These are phyloP conservation scores for Proales similis DNA, from an alignment of 1,140 invertebrate genomes.

Conservation along the genomic window DNA sequence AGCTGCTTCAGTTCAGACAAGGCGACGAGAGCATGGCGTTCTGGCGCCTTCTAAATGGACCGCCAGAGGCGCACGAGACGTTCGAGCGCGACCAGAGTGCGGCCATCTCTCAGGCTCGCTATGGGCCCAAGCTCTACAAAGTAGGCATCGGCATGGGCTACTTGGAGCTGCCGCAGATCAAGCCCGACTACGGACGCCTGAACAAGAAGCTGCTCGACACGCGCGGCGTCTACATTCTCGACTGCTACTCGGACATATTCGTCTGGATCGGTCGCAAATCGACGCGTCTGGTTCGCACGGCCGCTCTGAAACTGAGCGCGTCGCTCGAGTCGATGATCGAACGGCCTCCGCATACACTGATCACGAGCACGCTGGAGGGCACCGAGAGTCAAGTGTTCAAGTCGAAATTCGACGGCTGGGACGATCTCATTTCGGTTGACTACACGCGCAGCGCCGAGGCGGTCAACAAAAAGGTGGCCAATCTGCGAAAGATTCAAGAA, in stretches of 20 bases:
- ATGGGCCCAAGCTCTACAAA: conserved; percentile 78
- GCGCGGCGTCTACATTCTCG: conserved; percentile 92
- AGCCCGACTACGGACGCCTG: conserved; percentile 46
- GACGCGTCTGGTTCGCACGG: conserved; percentile 83
- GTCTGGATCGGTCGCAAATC: conserved; percentile 99
- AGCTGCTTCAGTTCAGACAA: conserved; percentile 73
- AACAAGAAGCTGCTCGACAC: conserved; percentile 69
- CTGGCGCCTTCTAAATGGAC: conserved; percentile 58
- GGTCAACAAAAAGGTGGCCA: conserved; percentile 86
- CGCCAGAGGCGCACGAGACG: neutral
- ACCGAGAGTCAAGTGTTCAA: conserved; percentile 77
- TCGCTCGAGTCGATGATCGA: conserved; percentile 84
- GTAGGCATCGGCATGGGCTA: conserved; percentile 95
- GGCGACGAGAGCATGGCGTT: conserved; percentile 75
- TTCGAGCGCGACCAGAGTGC: no score
- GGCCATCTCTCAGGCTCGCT: conserved; percentile 69
- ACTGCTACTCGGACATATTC: conserved; percentile 91
- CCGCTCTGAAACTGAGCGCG: conserved; percentile 87
- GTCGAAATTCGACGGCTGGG: conserved; percentile 93
- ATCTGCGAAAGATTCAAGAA: conserved; percentile 61
- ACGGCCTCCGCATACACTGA: conserved; percentile 74
- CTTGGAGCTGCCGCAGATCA: conserved; percentile 81
- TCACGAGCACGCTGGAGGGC: conserved; percentile 69
- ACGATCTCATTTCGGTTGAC: conserved; percentile 97
- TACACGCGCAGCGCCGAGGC: conserved; percentile 96